These are phyloP conservation scores for Ia io DNA, from an alignment of 2,113 vertebrate genomes.

Conservation along the genomic window DNA sequence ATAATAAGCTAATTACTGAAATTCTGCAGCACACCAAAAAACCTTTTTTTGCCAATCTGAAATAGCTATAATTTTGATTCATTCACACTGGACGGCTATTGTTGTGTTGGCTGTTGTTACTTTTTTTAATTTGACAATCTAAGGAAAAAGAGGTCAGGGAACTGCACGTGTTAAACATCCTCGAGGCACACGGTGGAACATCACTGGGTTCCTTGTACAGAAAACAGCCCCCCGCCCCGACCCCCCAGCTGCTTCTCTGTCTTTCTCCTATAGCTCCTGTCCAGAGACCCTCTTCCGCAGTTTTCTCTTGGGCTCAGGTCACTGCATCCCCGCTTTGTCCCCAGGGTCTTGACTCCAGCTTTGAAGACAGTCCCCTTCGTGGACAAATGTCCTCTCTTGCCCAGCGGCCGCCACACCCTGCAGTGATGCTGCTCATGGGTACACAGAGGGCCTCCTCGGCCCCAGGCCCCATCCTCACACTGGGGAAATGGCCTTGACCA, in stretches of 20 bases:
- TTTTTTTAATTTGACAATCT: background rate
- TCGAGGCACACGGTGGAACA: background rate
- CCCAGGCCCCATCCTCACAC: fast-evolving
- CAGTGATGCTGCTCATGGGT: fast-evolving
- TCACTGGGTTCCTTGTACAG: background rate
- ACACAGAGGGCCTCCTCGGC: fast-evolving
- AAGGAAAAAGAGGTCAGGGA: background rate
- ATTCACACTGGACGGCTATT: background rate
- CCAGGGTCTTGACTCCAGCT: background rate
- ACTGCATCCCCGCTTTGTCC: fast-evolving
- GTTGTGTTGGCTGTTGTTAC: background rate
- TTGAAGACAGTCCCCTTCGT: fast-evolving
- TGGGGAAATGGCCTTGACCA: background rate
- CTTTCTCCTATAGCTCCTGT: no score
- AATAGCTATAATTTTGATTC: background rate
- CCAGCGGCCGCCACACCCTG: fast-evolving
- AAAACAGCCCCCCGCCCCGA: fast-evolving
- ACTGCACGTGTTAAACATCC: background rate
- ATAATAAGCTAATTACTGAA: background rate
- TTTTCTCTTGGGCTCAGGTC: background rate
- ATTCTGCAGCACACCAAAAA: background rate
- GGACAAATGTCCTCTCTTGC: no score
- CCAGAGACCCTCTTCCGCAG: no score
- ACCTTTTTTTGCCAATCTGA: background rate
- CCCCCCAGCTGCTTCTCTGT: no score